Conservation (phyloP, 1,140 invertebrate species). For the Aricia agestis region DNA sequence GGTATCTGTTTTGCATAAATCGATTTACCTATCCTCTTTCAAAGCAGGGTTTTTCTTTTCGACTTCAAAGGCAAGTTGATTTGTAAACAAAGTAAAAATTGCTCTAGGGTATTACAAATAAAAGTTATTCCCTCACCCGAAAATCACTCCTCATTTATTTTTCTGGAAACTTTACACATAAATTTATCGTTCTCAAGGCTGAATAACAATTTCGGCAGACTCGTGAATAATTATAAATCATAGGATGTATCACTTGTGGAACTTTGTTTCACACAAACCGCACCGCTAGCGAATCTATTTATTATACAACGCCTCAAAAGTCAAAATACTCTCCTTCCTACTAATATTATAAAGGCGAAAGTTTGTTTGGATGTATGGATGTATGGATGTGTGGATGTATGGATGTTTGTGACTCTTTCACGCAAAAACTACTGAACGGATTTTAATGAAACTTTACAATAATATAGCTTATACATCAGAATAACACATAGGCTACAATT, state of each 20-base stretch:
- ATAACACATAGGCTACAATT: too few relatives aligned
- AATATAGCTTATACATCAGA: too few relatives aligned
- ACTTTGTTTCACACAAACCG: too few relatives aligned
- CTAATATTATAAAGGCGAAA: too few relatives aligned
- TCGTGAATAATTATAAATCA: neutral
- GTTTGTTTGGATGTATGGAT: too few relatives aligned
- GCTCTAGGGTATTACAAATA: slow-evolving; percentile 70
- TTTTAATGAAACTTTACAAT: too few relatives aligned
- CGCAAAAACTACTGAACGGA: too few relatives aligned
- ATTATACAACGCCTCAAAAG: too few relatives aligned
- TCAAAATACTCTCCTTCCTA: too few relatives aligned
- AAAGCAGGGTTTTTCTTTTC: slow-evolving; percentile 59
- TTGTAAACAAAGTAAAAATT: slow-evolving; percentile 70
- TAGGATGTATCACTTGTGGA: neutral
- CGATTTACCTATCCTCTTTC: slow-evolving; percentile 70
- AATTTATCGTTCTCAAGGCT: slow-evolving; percentile 14
- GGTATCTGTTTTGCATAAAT: slow-evolving; percentile 71
- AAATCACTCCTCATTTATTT: slow-evolving; percentile 24
- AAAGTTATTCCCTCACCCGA: slow-evolving; percentile 43
- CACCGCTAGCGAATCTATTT: too few relatives aligned
- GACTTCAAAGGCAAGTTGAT: slow-evolving; percentile 67
- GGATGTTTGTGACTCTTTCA: too few relatives aligned
- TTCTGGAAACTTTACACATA: slow-evolving; percentile 24
- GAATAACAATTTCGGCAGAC: slow-evolving; percentile 1
- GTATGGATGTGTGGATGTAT: too few relatives aligned